Evolutionary conservation across 2,888 invertebrate species (phyloP), one percentile per base, ranked within the genome.

Genomic region (Lagria hirta): DNA sequence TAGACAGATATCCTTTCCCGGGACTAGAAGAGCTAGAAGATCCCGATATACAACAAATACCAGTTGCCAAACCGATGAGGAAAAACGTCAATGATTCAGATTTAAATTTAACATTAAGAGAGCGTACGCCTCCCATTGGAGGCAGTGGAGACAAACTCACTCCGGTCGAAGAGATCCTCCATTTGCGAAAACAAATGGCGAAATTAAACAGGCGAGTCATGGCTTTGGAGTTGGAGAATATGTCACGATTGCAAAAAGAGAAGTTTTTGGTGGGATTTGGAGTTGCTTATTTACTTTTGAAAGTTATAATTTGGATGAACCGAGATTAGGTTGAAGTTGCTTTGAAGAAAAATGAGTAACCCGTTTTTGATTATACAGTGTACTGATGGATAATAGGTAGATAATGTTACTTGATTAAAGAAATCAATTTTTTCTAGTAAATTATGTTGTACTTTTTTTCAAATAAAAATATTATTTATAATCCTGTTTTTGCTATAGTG

Each of bases 141-240:
- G 55, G 54, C 37, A 42, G 45, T 23, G 52, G 53, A 18, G 87
- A 87, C 62, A 76, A 82, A 40, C 74, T 86, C 48, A 82, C 84
- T 4, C 76, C 86, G 49, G 75, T 78, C 22, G 91, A 91, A 71
- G 92, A 92, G 73, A 76, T 91, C 40, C 77, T 87, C 26, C 88
- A 91, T 72, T 77, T 93, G 60, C 80, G 91, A 48, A 79, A 88
- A 30, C 93, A 93, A 72, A 80, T 95, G 62, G 87, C 88, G 12
- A 91, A 92, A 68, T 69, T 95, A 51, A 90, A 91, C 68, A 81
- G 92, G 29, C 82, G 94, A 11, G 85, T 95, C 4, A 83, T 91
- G 75, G 82, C 86, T 3, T 81, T 95, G 50, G 94, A 95, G 73
- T 79, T 91, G 48, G 92, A 93, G 61, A 85, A 87, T 65, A 75